Base-by-base conservation (phyloP, 2,888 invertebrate species). In the Synanthedon tipuliformis region DNA sequence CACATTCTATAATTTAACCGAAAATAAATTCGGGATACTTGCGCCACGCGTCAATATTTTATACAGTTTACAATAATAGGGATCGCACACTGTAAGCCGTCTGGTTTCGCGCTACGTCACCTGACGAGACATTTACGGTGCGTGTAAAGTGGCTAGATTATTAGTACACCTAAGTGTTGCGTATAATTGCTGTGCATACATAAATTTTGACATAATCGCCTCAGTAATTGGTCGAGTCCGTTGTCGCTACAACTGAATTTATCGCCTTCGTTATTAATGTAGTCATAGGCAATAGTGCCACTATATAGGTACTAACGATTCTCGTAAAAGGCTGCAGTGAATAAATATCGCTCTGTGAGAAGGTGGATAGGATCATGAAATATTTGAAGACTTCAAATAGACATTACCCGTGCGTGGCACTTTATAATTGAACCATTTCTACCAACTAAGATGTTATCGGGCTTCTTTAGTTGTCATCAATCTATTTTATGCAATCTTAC, bases 1-100 rank as follows among this genome's bases (percentile, higher is more conserved):
- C 52, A 50, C 61, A 53, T 71, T 62, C 57, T 68, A 62, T 60
- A 60, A 57, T 59, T 60, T 60, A 63, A 63, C 74, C 69, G 61
- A 74, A 81, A 78, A 82, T 82, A 82, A 62, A 65, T 45, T 15
- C 45, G 34, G 13, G 8, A 15, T n/a, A 45, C n/a, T n/a, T 45
- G 54, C 50, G 56, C 61, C 58, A 59, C 61, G 64, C 66, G 66
- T 71, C 78, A 69, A 80, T 83, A 83, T 78, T 79, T 81, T 78
- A 76, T 71, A 73, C 61, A 71, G 62, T 78, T 81, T 75, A 82
- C 68, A 66, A 62, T 66, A 45, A 45, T 45, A 45, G 45, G 8
- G 71, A 73, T 66, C 64, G 63, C 56, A 64, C 62, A 63, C 59
- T 57, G 48, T 54, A 50, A 45, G 54, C 54, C 54, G 40, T 45